phyloP scores from a whole-genome alignment of 1,140 invertebrate genomes.

The Macrocentrus cingulum region DNA sequence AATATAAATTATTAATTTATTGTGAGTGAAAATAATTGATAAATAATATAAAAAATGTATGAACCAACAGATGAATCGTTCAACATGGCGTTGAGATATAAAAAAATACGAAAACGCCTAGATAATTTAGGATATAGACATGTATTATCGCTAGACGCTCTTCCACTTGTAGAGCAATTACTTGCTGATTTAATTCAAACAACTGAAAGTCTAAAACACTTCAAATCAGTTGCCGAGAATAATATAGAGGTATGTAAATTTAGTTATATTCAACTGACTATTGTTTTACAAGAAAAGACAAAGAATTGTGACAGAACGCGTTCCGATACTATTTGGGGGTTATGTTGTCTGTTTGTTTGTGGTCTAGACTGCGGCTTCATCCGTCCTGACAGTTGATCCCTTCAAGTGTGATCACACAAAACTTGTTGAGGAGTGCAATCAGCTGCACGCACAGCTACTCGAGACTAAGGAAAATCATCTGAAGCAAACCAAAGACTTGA shows the following conservation, averaged over 20 bases:
- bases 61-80: constrained; percentile 40
- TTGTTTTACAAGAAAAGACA: neutral
- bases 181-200: constrained; percentile 76
- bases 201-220: constrained; percentile 76
- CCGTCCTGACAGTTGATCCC: constrained; percentile 66
- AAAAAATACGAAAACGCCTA: constrained; percentile 63
- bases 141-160: constrained; percentile 68
- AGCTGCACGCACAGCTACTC: constrained; percentile 69
- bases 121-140: constrained; percentile 75
- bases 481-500: constrained; percentile 64
- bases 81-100: constrained; percentile 53
- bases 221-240: constrained; percentile 72
- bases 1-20: too few species aligned
- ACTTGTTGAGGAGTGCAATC: constrained; percentile 71
- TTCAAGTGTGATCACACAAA: constrained; percentile 73
- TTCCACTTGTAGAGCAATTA: constrained; percentile 74
- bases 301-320: too few species aligned
- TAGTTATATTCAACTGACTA: neutral
- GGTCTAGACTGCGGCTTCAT: constrained; percentile 43
- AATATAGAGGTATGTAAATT: constrained; percentile 59
- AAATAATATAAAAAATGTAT: constrained; percentile 4
- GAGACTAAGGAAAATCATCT: constrained; percentile 67
- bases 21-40: too few species aligned
- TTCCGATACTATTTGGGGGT: neutral
- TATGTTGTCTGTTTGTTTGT: constrained; percentile 18